Evolutionary conservation across 2,888 invertebrate species (phyloP), one percentile per base, ranked within the genome.

Genomic region (Synergus japonicus): DNA sequence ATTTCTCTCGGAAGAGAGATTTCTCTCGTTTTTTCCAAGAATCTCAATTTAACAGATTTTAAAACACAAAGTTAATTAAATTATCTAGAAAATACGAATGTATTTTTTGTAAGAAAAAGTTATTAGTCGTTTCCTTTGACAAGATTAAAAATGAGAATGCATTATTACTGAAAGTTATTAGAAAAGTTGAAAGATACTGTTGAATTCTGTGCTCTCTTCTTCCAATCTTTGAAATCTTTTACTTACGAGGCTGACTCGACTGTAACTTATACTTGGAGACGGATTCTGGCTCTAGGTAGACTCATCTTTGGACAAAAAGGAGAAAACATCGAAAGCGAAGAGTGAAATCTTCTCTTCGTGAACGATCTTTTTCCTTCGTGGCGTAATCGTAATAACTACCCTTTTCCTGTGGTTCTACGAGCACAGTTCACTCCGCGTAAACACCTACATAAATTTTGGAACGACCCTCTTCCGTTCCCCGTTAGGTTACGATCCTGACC

Each of bases 391-490:
- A 88, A 89, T 89, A 88, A 89, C 87, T 87, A 89, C 86, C 86
- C 84, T 82, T 82, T 76, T 60, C 67, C 65, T 76, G 79, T 69
- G 81, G 78, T 79, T 76, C 83, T 78, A 69, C 78, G 79, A 83
- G 80, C 82, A 78, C 82, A 84, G 85, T 86, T 86, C 84, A 86
- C 86, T 85, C 77, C 80, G 83, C 85, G 88, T 88, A 90, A 90
- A 90, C 89, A 89, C 84, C 84, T 67, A 86, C 87, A 88, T 90
- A 90, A 90, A 90, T 90, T 90, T 86, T 85, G 76, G 79, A 86
- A 80, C 82, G 80, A 85, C 73, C 46, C 79, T 78, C 81, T 79
- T 76, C 79, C 79, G 46, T 76, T 15, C 66, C 78, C 82, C 78
- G 83, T 82, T 79, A 79, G 83, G 79, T 86, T 85, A 85, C 83